phyloP scores from a whole-genome alignment of 2,888 invertebrate species.

The Hypomecis punctinalis region DNA sequence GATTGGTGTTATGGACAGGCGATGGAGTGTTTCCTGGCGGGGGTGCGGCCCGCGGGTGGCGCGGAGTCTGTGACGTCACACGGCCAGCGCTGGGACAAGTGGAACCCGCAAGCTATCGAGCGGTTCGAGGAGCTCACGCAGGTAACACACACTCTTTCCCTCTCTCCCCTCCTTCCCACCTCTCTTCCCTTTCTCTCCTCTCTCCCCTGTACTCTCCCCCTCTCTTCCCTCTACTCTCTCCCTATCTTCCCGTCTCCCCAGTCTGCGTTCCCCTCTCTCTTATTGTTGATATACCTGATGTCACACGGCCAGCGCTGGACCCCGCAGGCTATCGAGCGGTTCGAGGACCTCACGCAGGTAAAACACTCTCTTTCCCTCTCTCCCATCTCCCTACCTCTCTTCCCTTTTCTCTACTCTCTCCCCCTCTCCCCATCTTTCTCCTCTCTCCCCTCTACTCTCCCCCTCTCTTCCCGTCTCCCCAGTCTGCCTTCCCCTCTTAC shows the following conservation, averaged over 20 bases:
- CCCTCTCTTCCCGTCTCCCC: too few species aligned
- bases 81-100: slow-evolving; percentile 76
- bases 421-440: too few species aligned
- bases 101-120: slow-evolving; percentile 88
- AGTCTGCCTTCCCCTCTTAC: too few species aligned
- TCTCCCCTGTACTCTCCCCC: background rate
- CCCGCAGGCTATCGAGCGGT: slow-evolving; percentile 87
- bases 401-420: background rate
- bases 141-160: slow-evolving; percentile 55
- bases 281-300: too few species aligned
- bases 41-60: slow-evolving; percentile 85
- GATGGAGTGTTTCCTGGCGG: slow-evolving; percentile 93
- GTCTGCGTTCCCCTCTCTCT: too few species aligned
- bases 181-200: background rate
- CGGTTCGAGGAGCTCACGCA: slow-evolving; percentile 89
- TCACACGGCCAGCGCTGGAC: slow-evolving; percentile 79
- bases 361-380: background rate
- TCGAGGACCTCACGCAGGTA: slow-evolving; percentile 89
- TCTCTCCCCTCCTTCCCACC: background rate
- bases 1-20: slow-evolving; percentile 84
- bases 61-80: slow-evolving; percentile 54
- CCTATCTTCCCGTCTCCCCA: too few species aligned
- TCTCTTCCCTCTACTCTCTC: too few species aligned
- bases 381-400: background rate
- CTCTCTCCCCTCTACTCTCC: too few species aligned